Conservation (phyloP, 2,797 vertebrate genomes). For the Pseudotriccus pelzelni region DNA sequence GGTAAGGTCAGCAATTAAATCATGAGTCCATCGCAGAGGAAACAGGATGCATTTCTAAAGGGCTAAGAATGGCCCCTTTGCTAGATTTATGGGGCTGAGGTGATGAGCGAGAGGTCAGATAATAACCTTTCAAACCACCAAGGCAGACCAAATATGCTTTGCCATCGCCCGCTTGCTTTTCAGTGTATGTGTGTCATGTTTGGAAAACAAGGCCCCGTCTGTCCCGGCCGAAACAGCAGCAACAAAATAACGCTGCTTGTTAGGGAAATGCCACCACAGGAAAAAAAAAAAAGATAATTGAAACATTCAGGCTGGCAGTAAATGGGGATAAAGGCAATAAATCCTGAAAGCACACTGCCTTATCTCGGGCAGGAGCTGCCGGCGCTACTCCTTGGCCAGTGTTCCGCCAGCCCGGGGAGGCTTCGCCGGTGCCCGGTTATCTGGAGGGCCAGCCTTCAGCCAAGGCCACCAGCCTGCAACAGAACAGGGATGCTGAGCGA, state of each 20-base stretch:
- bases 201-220: constrained; percentile 41
- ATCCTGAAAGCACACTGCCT: background rate
- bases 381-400: background rate
- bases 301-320: constrained; percentile 53
- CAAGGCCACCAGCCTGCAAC: background rate
- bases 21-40: background rate
- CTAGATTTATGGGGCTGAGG: constrained; percentile 21
- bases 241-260: constrained; percentile 27
- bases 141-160: constrained; percentile 37
- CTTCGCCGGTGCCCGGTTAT: background rate
- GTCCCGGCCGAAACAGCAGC: constrained; percentile 11
- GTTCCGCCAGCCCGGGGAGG: background rate
- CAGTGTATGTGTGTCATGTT: background rate
- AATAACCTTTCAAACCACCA: constrained; percentile 16
- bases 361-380: constrained; percentile 38
- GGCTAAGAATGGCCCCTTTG: background rate
- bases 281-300: constrained; percentile 20
- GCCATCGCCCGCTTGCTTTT: background rate
- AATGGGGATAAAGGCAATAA: constrained; percentile 37
- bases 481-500: rapidly evolving
- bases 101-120: background rate
- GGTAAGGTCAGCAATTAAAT: constrained; percentile 2
- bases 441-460: background rate
- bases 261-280: constrained; percentile 28
- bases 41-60: background rate